These are phyloP conservation scores for Pseudorasbora parva DNA, from an alignment of 2,113 vertebrate species.

Conservation along the genomic window DNA sequence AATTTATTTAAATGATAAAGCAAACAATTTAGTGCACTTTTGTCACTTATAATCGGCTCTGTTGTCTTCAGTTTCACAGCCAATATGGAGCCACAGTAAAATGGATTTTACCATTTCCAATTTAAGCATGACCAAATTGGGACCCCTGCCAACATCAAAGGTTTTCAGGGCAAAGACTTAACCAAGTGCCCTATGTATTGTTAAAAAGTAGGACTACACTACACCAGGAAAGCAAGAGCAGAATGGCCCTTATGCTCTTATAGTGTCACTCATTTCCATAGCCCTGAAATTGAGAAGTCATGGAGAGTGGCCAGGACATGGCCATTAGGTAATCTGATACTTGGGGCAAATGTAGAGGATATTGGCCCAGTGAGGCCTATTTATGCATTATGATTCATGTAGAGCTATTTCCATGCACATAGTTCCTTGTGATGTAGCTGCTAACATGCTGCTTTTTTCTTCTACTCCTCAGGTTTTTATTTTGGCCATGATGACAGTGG, in stretches of 20 bases:
- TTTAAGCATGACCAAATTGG: slow-evolving; percentile 66
- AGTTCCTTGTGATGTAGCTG: neutral
- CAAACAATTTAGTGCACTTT: neutral
- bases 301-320: slow-evolving; percentile 32
- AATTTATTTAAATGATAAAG: slow-evolving; percentile 6
- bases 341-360: slow-evolving; percentile 51
- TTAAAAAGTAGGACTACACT: slow-evolving; percentile 40
- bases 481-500: slow-evolving; percentile 95
- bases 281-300: slow-evolving; percentile 49
- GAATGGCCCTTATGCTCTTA: slow-evolving; percentile 36
- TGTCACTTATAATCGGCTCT: slow-evolving; percentile 33
- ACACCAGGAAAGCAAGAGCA: slow-evolving; percentile 14
- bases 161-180: slow-evolving; percentile 47
- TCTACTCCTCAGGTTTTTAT: slow-evolving; percentile 84
- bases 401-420: neutral
- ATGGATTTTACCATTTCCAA: slow-evolving; percentile 72
- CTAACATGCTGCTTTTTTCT: neutral
- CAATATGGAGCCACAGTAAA: slow-evolving; percentile 70
- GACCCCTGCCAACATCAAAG: slow-evolving; percentile 71
- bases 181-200: slow-evolving; percentile 41
- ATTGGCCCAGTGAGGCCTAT: slow-evolving; percentile 34
- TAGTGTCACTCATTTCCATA: slow-evolving; percentile 62
- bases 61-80: slow-evolving; percentile 58
- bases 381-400: slow-evolving; percentile 1
- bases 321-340: slow-evolving; percentile 66